Evolutionary conservation across 53 echinoderm and acorn worm genomes (phyloP), one percentile per base, ranked within the genome.

Genomic region (Patiria pectinifera): DNA sequence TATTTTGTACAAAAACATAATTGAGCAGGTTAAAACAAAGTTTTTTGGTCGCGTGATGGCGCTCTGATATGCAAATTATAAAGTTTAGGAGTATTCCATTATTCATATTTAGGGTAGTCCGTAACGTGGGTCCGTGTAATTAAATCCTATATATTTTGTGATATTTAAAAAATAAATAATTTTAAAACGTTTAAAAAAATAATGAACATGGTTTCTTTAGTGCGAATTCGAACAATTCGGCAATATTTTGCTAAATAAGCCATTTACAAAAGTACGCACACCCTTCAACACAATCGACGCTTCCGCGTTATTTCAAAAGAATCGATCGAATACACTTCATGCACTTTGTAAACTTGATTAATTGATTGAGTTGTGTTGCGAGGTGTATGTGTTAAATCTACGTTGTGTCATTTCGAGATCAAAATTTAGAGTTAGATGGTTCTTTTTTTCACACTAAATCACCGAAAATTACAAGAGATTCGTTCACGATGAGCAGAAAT

Each of bases 11-110:
- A 35, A 35, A 53, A 53, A 53, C 53, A 8, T 53, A 53, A 8
- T 53, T 53, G 8, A 53, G 8, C 53, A 53, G 53, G 53, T 53
- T 53, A 53, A 66, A 9, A 45, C 2, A 82, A 82, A 8, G n/a
- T 10, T 1, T 59, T 82, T 82, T 22, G 10, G 84, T 5, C 84
- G 63, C 84, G 77, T 59, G 43, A 8, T 76, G 61, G 81, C 82
- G 69, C 80, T 78, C 44, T n/a, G 26, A 90, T 90, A 90, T 82
- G 90, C 82, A 90, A 90, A 90, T 90, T 69, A 49, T 25, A 90
- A 90, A 90, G 90, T 90, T 90, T 80, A 62, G 81, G 80, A 81
- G 24, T 63, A 58, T 84, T 84, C 66, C 66, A 84, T 63, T 62
- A 35, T 24, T 63, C n/a, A 84, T 4, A 22, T 43, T 21, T 63